phyloP scores from a whole-genome alignment of 2,113 vertebrate genomes.

The Pelecanus crispus region DNA sequence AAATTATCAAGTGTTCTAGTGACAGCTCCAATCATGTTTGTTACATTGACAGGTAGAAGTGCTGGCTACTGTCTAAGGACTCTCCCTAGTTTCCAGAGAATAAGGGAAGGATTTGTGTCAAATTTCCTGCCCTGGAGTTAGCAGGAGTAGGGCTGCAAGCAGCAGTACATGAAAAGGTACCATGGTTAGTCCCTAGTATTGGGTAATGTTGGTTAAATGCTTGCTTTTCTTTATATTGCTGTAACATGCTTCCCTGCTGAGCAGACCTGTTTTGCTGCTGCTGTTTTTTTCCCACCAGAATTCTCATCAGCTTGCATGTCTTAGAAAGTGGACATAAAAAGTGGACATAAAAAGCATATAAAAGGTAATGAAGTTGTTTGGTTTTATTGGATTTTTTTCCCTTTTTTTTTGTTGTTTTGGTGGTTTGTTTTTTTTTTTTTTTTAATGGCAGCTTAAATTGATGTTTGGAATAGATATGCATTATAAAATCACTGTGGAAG shows the following conservation, averaged over 20 bases:
- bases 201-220: accelerated
- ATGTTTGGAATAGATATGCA: neutral
- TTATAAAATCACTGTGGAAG: neutral
- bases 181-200: neutral
- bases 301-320: neutral
- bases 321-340: neutral
- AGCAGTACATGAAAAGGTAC: neutral
- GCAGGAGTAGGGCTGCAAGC: neutral
- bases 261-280: neutral
- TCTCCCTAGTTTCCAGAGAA: neutral
- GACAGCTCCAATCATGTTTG: neutral
- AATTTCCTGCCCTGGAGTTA: neutral
- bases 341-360: neutral
- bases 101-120: neutral
- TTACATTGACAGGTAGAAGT: neutral
- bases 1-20: neutral
- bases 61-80: neutral
- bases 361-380: neutral
- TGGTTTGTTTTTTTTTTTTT: neutral
- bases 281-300: neutral
- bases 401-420: neutral
- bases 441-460: neutral
- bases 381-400: neutral
- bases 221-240: neutral
- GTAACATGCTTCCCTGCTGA: neutral